These are phyloP conservation scores for Clunio marinus DNA, from an alignment of 2,888 invertebrate genomes.

Conservation along the genomic window DNA sequence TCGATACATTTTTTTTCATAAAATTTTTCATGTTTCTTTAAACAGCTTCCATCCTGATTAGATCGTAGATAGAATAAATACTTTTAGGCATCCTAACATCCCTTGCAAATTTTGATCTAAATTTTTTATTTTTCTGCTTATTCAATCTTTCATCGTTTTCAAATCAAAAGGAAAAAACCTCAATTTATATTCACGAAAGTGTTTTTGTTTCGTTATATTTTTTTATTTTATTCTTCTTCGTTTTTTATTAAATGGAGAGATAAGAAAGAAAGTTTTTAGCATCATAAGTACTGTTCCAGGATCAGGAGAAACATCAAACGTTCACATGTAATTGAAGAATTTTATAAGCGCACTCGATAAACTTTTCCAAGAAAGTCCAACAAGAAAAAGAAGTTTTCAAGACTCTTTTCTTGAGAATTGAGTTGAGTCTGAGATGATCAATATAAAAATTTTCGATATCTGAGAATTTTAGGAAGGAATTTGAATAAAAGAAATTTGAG, in stretches of 20 bases:
- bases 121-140: no score
- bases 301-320: slow-evolving; percentile 1
- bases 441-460: no score
- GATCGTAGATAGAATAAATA: neutral
- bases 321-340: neutral
- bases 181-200: slow-evolving; percentile 3
- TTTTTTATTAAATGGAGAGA: no score
- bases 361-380: neutral
- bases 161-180: no score
- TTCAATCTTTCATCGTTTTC: neutral
- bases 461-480: neutral
- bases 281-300: neutral
- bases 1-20: no score
- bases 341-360: no score
- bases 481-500: neutral
- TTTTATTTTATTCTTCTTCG: neutral
- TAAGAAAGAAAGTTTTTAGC: neutral
- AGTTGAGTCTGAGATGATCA: no score
- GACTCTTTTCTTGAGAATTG: no score
- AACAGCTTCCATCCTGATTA: neutral
- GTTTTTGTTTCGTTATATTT: neutral
- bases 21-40: no score
- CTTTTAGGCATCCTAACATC: neutral
- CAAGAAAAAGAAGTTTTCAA: neutral
- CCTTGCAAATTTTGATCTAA: neutral